Conservation (phyloP, 2,797 vertebrate genomes). For the Arnoldichthys spilopterus region DNA sequence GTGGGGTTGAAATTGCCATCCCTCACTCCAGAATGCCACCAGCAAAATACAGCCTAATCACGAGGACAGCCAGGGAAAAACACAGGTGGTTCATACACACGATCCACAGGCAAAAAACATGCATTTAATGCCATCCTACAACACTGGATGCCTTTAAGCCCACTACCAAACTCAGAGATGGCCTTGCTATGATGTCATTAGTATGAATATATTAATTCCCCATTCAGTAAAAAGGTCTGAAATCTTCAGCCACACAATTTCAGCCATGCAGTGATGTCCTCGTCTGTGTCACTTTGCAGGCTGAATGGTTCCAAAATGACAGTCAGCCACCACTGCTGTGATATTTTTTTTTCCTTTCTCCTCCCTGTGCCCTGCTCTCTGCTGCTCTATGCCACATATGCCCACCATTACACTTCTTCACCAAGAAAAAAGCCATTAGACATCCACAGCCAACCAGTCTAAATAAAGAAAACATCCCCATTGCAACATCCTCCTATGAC, state of each 20-base stretch:
- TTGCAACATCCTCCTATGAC: not conserved
- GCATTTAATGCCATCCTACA: not conserved
- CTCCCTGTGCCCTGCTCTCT: conserved; percentile 19
- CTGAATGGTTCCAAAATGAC: conserved; percentile 35
- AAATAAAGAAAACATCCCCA: conserved; percentile 29
- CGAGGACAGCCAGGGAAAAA: conserved; percentile 18
- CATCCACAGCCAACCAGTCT: not conserved
- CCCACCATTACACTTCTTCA: conserved; percentile 32
- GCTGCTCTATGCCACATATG: conserved; percentile 15
- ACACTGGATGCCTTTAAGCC: not conserved
- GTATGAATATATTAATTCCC: conserved; percentile 8
- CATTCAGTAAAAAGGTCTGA: conserved; percentile 3
- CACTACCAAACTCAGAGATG: not conserved
- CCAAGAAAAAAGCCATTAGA: conserved; percentile 29
- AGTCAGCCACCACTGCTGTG: conserved; percentile 10
- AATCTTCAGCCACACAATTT: not conserved
- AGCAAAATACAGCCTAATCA: conserved; percentile 22
- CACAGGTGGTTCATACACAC: conserved; percentile 9
- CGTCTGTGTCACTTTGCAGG: conserved; percentile 21
- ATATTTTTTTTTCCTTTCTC: not conserved
- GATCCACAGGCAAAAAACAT: not conserved
- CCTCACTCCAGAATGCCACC: conserved; percentile 17
- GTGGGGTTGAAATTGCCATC: conserved; percentile 16
- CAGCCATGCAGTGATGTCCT: not conserved
- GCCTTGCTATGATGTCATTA: conserved; percentile 15